phyloP scores from a whole-genome alignment of 2,888 invertebrate genomes.

The Melanostoma mellinum region DNA sequence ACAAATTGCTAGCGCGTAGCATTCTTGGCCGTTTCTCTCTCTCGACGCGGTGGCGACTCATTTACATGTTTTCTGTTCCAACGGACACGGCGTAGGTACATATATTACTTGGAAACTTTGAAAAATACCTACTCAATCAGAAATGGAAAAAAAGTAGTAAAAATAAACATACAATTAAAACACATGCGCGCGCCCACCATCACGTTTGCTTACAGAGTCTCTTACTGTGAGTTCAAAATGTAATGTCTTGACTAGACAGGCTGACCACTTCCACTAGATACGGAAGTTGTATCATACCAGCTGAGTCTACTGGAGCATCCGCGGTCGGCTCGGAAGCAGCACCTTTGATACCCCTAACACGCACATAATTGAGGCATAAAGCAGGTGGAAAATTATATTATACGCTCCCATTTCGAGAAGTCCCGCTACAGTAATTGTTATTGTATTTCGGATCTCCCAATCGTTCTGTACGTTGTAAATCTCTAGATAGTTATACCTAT shows the following conservation, averaged over 20 bases:
- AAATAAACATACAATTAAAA: conserved; percentile 36
- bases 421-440: conserved; percentile 69
- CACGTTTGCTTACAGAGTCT: conserved; percentile 29
- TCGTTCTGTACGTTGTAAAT: conserved; percentile 62
- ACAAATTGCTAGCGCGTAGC: conserved; percentile 57
- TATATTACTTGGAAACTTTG: conserved; percentile 60
- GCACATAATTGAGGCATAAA: conserved; percentile 71
- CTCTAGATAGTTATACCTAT: conserved; percentile 53
- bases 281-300: conserved; percentile 53
- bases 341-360: conserved; percentile 61
- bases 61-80: conserved; percentile 73
- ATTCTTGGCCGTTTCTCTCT: conserved; percentile 62
- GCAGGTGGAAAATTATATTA: conserved; percentile 73
- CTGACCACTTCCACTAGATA: conserved; percentile 32
- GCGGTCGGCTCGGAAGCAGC: conserved; percentile 38
- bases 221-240: conserved; percentile 46
- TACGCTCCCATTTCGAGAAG: conserved; percentile 66
- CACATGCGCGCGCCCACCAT: conserved; percentile 64
- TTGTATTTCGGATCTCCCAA: conserved; percentile 61
- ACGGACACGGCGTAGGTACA: conserved; percentile 66
- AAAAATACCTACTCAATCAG: conserved; percentile 6
- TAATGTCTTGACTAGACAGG: conserved; percentile 34
- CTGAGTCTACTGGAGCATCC: conserved; percentile 55
- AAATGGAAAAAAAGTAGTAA: conserved; percentile 23
- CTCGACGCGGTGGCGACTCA: conserved; percentile 38